Conservation (phyloP, 2,113 vertebrate species). For the Chroicocephalus ridibundus region DNA sequence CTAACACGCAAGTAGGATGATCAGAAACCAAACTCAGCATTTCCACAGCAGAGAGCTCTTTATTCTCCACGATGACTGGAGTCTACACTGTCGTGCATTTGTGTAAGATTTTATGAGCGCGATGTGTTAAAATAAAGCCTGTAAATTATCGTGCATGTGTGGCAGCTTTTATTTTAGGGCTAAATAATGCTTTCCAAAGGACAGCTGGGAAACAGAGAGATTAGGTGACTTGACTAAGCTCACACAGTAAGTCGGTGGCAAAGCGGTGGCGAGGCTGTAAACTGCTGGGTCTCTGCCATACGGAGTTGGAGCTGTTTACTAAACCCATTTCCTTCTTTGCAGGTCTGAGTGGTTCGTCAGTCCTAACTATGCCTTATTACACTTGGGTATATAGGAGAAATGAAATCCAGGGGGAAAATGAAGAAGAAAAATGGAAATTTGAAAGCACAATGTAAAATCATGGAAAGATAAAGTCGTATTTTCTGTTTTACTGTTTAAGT, state of each 20-base stretch:
- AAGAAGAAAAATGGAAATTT: background rate
- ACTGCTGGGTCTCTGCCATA: background rate
- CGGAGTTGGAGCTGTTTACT: background rate
- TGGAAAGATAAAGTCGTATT: background rate
- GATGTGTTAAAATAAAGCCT: background rate
- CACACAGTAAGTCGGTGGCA: background rate
- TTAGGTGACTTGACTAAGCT: background rate
- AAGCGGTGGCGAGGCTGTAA: background rate
- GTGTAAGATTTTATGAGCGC: background rate
- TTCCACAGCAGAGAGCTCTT: background rate
- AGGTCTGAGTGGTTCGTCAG: background rate
- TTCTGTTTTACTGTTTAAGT: background rate
- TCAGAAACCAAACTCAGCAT: background rate
- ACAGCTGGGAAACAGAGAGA: background rate
- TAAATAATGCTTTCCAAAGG: background rate
- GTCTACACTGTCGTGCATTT: background rate
- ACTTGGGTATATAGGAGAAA: background rate
- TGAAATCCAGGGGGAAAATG: background rate
- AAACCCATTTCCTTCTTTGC: background rate
- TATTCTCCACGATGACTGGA: background rate
- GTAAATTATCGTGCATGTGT: background rate
- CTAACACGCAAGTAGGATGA: background rate
- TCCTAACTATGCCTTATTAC: background rate
- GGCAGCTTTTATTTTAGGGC: background rate
- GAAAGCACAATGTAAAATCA: background rate